Evolutionary conservation across 2,113 vertebrate species (phyloP).

Genomic region (Syngnathus floridae): DNA sequence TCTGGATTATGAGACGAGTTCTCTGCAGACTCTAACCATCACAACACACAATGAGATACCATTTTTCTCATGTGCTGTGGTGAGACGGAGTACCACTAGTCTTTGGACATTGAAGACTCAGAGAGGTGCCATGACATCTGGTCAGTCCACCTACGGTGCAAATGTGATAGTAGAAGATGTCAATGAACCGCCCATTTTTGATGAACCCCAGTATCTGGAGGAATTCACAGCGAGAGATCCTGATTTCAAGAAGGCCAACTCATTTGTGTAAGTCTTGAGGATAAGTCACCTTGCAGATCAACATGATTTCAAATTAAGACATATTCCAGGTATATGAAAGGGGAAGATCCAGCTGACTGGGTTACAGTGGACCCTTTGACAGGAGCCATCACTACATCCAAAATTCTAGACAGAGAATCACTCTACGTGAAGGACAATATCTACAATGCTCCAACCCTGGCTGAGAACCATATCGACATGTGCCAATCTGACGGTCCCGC

Average conservation of each 20-base stretch:
- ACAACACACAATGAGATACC: constrained; percentile 45
- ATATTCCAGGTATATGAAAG: constrained; percentile 43
- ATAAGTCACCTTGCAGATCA: not conserved
- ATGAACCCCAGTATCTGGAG: not conserved
- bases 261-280: constrained; percentile 41
- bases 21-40: constrained; percentile 1
- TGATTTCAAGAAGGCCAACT: constrained; percentile 25
- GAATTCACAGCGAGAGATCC: constrained; percentile 47
- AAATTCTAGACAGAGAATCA: constrained; percentile 63
- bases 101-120: constrained; percentile 40
- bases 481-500: constrained; percentile 29
- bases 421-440: constrained; percentile 27
- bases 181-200: constrained; percentile 60
- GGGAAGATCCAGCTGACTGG: constrained; percentile 56
- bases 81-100: rapidly evolving
- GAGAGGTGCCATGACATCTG: rapidly evolving
- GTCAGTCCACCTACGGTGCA: not conserved
- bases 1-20: constrained; percentile 44
- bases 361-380: constrained; percentile 48
- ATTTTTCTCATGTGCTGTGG: constrained; percentile 49
- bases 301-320: not conserved
- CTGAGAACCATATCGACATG: constrained; percentile 9
- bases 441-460: constrained; percentile 44
- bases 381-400: constrained; percentile 52
- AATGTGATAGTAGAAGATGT: constrained; percentile 54